Evolutionary conservation across 2,797 vertebrate species (phyloP).

Genomic region (Cottoperca gobio): DNA sequence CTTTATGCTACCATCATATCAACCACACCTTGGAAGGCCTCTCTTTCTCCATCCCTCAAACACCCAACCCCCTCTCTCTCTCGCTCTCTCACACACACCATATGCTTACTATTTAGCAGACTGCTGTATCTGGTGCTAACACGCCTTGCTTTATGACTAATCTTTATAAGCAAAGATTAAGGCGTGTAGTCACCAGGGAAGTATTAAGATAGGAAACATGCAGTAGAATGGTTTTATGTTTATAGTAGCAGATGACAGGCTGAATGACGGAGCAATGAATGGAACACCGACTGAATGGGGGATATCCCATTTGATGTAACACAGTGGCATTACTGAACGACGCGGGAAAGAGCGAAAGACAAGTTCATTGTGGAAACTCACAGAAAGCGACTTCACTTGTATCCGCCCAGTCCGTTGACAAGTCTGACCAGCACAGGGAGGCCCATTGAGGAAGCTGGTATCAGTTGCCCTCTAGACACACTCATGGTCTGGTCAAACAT

Average conservation of each 20-base stretch:
- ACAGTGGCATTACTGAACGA: slow-evolving; percentile 35
- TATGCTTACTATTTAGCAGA: slow-evolving; percentile 78
- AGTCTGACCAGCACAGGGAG: slow-evolving; percentile 23
- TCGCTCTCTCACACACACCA: slow-evolving; percentile 46
- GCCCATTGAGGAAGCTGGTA: slow-evolving; percentile 42
- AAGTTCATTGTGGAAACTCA: slow-evolving; percentile 45
- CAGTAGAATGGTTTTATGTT: slow-evolving; percentile 55
- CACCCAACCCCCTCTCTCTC: slow-evolving; percentile 7
- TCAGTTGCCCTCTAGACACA: slow-evolving; percentile 41
- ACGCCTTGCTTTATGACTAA: slow-evolving; percentile 83
- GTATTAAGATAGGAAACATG: slow-evolving; percentile 61
- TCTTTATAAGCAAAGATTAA: slow-evolving; percentile 82
- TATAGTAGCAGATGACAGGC: slow-evolving; percentile 50
- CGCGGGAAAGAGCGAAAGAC: slow-evolving; percentile 29
- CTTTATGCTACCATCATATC: slow-evolving; percentile 33
- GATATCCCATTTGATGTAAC: slow-evolving; percentile 42
- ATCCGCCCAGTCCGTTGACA: slow-evolving; percentile 25
- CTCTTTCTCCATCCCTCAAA: slow-evolving; percentile 11
- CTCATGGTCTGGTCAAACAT: slow-evolving; percentile 39
- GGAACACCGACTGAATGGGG: slow-evolving; percentile 26
- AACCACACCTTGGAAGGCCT: slow-evolving; percentile 59
- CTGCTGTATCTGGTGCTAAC: slow-evolving; percentile 74
- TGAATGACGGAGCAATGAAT: slow-evolving; percentile 39
- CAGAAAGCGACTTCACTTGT: slow-evolving; percentile 34
- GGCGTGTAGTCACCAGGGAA: slow-evolving; percentile 78